Base-by-base conservation (phyloP, 2,888 invertebrate species). In the Vannuccia rotundouncinata region DNA sequence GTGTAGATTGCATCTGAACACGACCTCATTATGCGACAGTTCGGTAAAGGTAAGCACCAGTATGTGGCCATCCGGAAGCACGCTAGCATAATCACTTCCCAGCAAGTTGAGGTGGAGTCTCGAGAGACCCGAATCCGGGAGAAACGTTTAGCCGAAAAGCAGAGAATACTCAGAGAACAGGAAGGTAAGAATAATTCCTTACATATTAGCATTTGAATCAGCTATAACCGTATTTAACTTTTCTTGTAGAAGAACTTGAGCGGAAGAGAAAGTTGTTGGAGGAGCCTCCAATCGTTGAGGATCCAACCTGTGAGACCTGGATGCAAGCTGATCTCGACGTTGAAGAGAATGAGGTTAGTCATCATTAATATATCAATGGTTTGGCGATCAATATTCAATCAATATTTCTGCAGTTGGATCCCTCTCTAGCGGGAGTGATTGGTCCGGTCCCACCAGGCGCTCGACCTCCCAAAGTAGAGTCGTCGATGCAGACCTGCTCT, bases 381-480 rank as follows among this genome's bases (percentile, higher is more conserved):
- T n/a, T n/a, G n/a, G n/a, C n/a, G n/a, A n/a, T n/a, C n/a, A n/a
- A n/a, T n/a, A n/a, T n/a, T n/a, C n/a, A n/a, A n/a, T n/a, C n/a
- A n/a, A n/a, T n/a, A n/a, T 66, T 27, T 22, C 66, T 13, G 2
- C 66, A 66, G 66, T 22, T 66, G 66, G 66, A 66, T 27, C 5
- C 22, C 66, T 5, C 66, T n/a, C 22, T 66, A 66, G 66, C 66
- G 22, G 66, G 66, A 2, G 66, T 66, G 22, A 22, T 66, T 22
- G 17, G 25, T 17, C 66, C 66, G 22, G 66, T 66, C 22, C 66
- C 66, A 5, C 66, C 66, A 17, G 66, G 66, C 5, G 66, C 66
- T 2, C 66, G 66, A 5, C 66, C 66, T 27, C 66, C 66, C 66
- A 66, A 66, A 22, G 66, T 66, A 2, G 66, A 66, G 66, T 66